Conservation (phyloP, 2,888 invertebrate genomes). For the Phanerotoma sp. region DNA sequence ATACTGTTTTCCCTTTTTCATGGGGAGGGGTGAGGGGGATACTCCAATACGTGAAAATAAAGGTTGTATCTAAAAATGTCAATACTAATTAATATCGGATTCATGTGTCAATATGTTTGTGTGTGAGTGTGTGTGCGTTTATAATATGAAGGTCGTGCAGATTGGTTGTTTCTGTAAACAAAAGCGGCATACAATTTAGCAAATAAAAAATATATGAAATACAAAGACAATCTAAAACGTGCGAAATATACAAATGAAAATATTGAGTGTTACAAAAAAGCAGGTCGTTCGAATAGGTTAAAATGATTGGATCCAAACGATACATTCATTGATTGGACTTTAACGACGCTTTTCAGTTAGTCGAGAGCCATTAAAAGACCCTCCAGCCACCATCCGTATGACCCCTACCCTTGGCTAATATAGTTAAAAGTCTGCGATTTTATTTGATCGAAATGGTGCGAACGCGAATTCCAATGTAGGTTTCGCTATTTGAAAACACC, state of each 20-base stretch:
- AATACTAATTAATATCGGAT: too few relatives aligned
- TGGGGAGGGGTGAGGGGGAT: too few relatives aligned
- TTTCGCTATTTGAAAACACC: slow-evolving; percentile 5
- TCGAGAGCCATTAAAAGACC: slow-evolving; percentile 26
- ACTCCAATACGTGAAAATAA: too few relatives aligned
- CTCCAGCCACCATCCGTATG: neutral
- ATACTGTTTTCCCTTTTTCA: too few relatives aligned
- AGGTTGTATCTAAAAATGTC: too few relatives aligned
- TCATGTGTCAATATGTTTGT: too few relatives aligned
- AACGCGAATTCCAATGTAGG: slow-evolving; percentile 1
- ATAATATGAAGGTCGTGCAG: too few relatives aligned
- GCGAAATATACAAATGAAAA: neutral
- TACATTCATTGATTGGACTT: slow-evolving; percentile 26
- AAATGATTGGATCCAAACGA: slow-evolving; percentile 32
- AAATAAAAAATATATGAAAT: slow-evolving; percentile 3
- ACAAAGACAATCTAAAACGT: neutral
- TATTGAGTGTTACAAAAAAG: neutral
- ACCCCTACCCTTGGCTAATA: neutral
- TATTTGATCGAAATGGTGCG: slow-evolving; percentile 8
- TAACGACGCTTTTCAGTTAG: slow-evolving; percentile 31
- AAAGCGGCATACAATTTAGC: neutral
- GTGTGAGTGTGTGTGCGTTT: too few relatives aligned
- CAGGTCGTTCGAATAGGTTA: slow-evolving; percentile 21
- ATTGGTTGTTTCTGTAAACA: neutral
- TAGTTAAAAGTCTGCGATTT: slow-evolving; percentile 5